Evolutionary conservation across 2,888 invertebrate species (phyloP), one percentile per base, ranked within the genome.

Genomic region (Bunonema sp.): DNA sequence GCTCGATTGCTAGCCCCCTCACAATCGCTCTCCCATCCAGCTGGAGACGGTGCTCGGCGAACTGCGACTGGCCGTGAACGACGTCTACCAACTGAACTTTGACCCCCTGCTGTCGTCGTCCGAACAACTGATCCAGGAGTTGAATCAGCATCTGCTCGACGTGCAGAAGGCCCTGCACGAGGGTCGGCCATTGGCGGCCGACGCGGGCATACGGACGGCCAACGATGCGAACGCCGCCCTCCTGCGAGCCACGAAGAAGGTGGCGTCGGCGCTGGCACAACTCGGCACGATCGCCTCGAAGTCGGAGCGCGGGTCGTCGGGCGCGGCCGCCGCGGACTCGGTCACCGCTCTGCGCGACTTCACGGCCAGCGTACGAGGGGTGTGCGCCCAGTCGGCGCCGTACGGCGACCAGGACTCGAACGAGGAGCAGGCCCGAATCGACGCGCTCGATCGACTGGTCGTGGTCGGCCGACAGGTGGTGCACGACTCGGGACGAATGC

Each of bases 111-210:
- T 65, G 16, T 44, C 55, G 18, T 53, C 59, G 43, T 52, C 54
- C 7, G 64, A 64, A 33, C 61, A 65, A 30, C 42, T 64, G 19
- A 63, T 64, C 29, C 42, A 43, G 19, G 61, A 65, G 37, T 46
- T 91, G 32, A 81, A 83, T 61, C 79, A 78, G 26, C 87, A 91
- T 57, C 72, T 93, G 18, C 77, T 80, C 21, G 84, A 84, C 57
- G 79, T 84, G 49, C 79, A 82, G 40, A 77, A 78, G 45, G 81
- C 84, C 0, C 82, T 83, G 0, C 74, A 79, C 16, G 38, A n/a
- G n/a, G n/a, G n/a, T n/a, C n/a, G n/a, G n/a, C n/a, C n/a, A n/a
- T n/a, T n/a, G n/a, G n/a, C n/a, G n/a, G n/a, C n/a, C n/a, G n/a
- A n/a, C n/a, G n/a, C n/a, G n/a, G n/a, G n/a, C n/a, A n/a, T n/a